These are phyloP conservation scores for Nycticryphes semicollaris DNA, from an alignment of 2,113 vertebrate genomes.

Conservation along the genomic window DNA sequence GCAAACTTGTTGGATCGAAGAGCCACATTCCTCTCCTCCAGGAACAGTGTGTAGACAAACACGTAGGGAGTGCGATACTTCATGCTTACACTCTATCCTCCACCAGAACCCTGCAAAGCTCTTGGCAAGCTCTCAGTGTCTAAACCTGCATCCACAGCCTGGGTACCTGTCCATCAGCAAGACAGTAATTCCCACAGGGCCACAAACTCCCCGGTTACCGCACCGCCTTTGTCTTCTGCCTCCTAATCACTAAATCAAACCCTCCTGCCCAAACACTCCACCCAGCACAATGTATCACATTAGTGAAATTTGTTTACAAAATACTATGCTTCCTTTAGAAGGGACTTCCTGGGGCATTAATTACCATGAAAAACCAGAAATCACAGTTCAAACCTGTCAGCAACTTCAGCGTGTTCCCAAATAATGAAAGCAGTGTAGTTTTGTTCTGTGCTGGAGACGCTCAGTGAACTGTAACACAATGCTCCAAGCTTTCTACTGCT, in stretches of 20 bases:
- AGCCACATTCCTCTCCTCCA: not conserved
- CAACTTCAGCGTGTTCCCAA: not conserved
- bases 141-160: rapidly evolving
- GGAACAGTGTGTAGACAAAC: not conserved
- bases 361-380: not conserved
- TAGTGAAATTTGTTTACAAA: not conserved
- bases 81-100: rapidly evolving
- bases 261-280: not conserved
- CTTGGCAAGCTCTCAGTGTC: not conserved
- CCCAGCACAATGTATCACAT: not conserved
- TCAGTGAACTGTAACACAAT: not conserved
- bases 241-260: not conserved
- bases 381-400: not conserved
- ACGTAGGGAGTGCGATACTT: rapidly evolving
- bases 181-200: not conserved
- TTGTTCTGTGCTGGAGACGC: not conserved
- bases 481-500: not conserved
- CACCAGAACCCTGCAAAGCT: rapidly evolving
- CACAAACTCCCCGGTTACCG: rapidly evolving
- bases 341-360: not conserved
- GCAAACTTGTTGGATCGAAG: rapidly evolving
- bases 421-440: not conserved
- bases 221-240: not conserved
- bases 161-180: not conserved
- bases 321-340: not conserved